Conservation (phyloP, 2,888 invertebrate species). For the Ennomos quercinarius region DNA sequence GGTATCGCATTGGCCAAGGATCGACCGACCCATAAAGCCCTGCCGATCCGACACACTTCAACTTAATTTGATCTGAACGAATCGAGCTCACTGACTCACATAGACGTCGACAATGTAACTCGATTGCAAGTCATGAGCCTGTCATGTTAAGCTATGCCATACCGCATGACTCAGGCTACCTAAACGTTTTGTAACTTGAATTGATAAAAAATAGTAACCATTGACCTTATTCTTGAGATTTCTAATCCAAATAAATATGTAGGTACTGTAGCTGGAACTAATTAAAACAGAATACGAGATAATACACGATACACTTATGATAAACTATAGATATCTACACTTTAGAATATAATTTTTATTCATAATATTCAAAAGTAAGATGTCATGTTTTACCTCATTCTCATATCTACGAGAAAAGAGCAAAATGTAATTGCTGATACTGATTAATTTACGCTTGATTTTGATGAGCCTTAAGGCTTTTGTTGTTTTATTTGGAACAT, state of each 20-base stretch:
- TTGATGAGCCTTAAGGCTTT: slow-evolving; percentile 27
- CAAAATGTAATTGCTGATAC: not conserved
- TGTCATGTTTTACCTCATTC: no score
- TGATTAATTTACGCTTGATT: slow-evolving; percentile 38
- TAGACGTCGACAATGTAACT: slow-evolving; percentile 33
- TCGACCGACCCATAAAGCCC: slow-evolving; percentile 53
- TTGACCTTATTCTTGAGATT: slow-evolving; percentile 3
- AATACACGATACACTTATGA: no score
- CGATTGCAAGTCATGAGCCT: slow-evolving; percentile 41
- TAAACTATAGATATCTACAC: no score
- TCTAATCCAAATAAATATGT: slow-evolving; percentile 24
- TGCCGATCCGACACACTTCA: slow-evolving; percentile 64
- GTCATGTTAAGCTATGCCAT: slow-evolving; percentile 23
- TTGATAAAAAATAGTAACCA: slow-evolving; percentile 7
- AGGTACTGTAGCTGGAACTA: not conserved
- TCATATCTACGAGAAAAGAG: no score
- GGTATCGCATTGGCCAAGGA: slow-evolving; percentile 28
- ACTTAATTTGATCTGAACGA: slow-evolving; percentile 60
- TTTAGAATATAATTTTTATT: no score
- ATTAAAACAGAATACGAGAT: no score
- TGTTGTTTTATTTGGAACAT: slow-evolving; percentile 37
- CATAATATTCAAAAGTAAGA: no score
- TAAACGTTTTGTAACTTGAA: slow-evolving; percentile 10
- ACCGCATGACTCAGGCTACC: slow-evolving; percentile 12
- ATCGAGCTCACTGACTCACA: slow-evolving; percentile 56